Percentiles rank a stretch among this genome's conserved stretches.
phyloP scores from a whole-genome alignment of 2,113 vertebrate species.

The Brevimyrus niger region DNA sequence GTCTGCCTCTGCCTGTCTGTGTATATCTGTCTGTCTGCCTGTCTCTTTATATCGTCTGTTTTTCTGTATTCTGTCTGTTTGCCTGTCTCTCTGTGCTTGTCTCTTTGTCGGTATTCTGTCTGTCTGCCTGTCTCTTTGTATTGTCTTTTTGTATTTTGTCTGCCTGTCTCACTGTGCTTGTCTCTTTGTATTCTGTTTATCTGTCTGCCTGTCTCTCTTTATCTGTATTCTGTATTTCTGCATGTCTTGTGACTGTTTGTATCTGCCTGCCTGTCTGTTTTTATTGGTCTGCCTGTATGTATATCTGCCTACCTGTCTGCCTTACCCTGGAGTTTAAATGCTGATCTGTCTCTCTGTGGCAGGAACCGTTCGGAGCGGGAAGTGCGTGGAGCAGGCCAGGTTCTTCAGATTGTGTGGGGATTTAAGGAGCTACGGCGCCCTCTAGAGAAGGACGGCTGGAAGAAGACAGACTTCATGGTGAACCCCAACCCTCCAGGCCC shows the following conservation, averaged over 20 bases:
- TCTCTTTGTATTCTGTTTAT: no score
- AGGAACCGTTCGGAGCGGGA: constrained; percentile 90
- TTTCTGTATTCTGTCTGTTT: not conserved
- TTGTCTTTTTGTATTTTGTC: no score
- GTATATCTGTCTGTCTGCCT: not conserved
- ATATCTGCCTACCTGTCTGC: not conserved
- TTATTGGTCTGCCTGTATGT: not conserved
- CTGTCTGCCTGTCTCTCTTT: no score
- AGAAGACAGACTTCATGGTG: constrained; percentile 93
- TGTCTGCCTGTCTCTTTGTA: not conserved
- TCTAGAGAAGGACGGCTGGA: constrained; percentile 94
- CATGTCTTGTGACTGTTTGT: no score
- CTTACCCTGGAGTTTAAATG: not conserved
- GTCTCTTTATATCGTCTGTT: not conserved
- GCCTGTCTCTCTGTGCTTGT: not conserved
- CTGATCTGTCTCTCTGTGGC: not conserved
- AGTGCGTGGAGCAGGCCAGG: constrained; percentile 79
- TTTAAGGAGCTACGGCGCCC: constrained; percentile 88
- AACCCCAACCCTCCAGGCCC: constrained; percentile 64
- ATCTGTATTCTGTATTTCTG: no score
- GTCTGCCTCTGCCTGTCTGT: not conserved
- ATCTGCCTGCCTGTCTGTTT: no score
- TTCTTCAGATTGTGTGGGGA: constrained; percentile 87
- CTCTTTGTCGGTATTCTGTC: no score
- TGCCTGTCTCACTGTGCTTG: not conserved